Evolutionary conservation across 2,113 vertebrate species (phyloP).

Genomic region (Saccopteryx bilineata): DNA sequence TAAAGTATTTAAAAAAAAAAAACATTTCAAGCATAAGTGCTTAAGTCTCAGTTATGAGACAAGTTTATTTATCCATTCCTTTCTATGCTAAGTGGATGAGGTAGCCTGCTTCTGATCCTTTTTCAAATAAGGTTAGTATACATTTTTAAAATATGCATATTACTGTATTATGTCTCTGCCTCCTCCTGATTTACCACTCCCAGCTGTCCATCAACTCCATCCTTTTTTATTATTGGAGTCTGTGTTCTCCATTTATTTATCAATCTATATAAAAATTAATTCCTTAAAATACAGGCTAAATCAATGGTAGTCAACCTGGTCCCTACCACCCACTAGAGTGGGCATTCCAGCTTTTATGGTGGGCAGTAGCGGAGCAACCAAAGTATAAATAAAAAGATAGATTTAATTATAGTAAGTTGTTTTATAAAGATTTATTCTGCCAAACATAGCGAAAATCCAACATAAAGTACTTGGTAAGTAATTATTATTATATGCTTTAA

Average conservation of each 20-base stretch:
- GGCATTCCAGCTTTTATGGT: too few relatives aligned
- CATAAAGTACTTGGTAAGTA: too few relatives aligned
- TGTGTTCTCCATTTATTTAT: conserved; percentile 28
- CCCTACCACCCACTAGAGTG: too few relatives aligned
- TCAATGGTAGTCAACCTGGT: neutral
- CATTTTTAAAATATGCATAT: neutral
- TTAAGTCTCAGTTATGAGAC: neutral
- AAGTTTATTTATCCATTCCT: neutral
- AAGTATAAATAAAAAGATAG: too few relatives aligned
- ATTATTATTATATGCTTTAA: too few relatives aligned
- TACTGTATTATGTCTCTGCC: neutral
- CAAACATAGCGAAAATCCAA: too few relatives aligned
- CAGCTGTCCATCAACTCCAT: neutral
- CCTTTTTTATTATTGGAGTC: neutral
- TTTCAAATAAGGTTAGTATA: neutral
- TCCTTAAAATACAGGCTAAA: conserved; percentile 44
- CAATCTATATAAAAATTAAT: conserved; percentile 45
- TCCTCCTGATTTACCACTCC: neutral
- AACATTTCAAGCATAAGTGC: neutral
- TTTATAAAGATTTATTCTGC: too few relatives aligned
- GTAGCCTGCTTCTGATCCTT: neutral
- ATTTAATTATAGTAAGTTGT: too few relatives aligned
- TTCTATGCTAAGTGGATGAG: neutral
- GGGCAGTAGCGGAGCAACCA: too few relatives aligned
- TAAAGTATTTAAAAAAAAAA: neutral